Evolutionary conservation across 1,140 invertebrate genomes (phyloP), one percentile per base, ranked within the genome.

Genomic region (Drosophila orosa): DNA sequence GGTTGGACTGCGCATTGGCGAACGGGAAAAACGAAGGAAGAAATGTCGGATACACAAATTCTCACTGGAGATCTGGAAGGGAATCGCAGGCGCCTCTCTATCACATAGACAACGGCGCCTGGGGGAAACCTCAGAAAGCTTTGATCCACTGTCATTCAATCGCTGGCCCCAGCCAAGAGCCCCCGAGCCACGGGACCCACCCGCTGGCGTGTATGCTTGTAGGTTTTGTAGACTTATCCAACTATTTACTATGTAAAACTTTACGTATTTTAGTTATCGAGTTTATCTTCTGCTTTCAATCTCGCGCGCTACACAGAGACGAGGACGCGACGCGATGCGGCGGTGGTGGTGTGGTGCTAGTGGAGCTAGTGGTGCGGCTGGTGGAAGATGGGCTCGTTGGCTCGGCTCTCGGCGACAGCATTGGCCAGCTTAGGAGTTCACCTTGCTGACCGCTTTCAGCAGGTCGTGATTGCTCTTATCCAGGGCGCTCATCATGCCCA

Each of bases 391-490:
- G 71, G 59, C 63, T 63, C 37, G 33, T 29, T 33, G 37, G 45
- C 50, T 62, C 35, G 48, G 52, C 39, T 42, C 22, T 52, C 45
- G 29, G 2, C 31, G 22, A 10, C 37, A 17, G 17, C 22, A 17
- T 6, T 13, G 50, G 35, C 17, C 67, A 78, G 74, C 79, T 92
- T 94, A 94, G 92, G 94, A 93, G 65, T 93, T 94, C 50, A 94
- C 94, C 91, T 94, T 94, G 90, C 93, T 93, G 71, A 94, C 94
- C 54, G 93, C 93, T 78, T 94, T 94, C 47, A 94, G 92, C 66
- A 94, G 92, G 90, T 94, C 93, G 69, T 93, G 93, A 91, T 94
- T 93, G 76, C 93, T 92, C 80, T 94, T 94, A 68, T 94, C 94
- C 31, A 94, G 81, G 42, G 93, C 92, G 74, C 92, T 92, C 65